Evolutionary conservation across 2,113 vertebrate species (phyloP).

Genomic region (Silurus meridionalis): DNA sequence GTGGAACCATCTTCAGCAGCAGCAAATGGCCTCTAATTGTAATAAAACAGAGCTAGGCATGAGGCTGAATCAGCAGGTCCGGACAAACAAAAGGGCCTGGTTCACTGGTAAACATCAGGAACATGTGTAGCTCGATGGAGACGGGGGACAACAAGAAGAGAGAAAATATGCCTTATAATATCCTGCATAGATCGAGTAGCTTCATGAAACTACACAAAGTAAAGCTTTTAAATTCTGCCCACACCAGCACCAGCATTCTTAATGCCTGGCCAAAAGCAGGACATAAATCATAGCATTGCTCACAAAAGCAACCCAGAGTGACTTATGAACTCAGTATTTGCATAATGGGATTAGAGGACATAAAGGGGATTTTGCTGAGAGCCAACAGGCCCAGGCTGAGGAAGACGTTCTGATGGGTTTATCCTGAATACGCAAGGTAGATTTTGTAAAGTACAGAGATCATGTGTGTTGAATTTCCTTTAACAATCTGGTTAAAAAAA

Average conservation of each 20-base stretch:
- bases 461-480: background rate
- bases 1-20: no score
- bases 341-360: slow-evolving; percentile 67
- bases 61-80: no score
- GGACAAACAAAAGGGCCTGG: no score
- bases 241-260: slow-evolving; percentile 11
- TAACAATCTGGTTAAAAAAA: slow-evolving; percentile 3
- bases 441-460: background rate
- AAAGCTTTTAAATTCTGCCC: background rate
- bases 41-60: no score
- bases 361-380: slow-evolving; percentile 46
- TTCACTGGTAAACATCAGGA: no score
- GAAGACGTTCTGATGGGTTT: slow-evolving; percentile 1
- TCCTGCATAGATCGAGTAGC: background rate
- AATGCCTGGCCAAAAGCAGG: slow-evolving; percentile 53
- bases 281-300: slow-evolving; percentile 62
- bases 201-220: background rate
- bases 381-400: slow-evolving; percentile 13
- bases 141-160: no score
- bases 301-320: slow-evolving; percentile 58
- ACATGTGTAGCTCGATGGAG: no score
- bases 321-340: slow-evolving; percentile 67
- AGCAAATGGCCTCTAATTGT: no score
- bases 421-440: background rate
- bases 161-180: background rate